Conservation (phyloP, 2,113 vertebrate species). For the Lonchura striata region DNA sequence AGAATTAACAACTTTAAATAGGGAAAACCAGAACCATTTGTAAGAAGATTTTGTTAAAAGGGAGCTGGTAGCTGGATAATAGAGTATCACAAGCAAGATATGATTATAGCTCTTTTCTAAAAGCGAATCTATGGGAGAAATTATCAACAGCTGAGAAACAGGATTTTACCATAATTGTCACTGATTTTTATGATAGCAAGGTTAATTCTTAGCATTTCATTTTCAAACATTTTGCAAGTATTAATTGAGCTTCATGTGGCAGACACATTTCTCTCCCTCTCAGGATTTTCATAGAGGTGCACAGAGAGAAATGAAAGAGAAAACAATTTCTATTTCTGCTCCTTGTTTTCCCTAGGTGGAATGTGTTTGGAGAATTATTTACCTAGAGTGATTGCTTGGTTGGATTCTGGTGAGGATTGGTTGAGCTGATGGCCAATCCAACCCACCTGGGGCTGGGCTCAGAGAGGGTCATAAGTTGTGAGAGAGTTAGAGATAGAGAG, state of each 20-base stretch:
- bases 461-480: too few relatives aligned
- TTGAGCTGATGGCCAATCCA: too few relatives aligned
- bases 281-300: too few relatives aligned
- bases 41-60: background rate
- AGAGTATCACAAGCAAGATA: background rate
- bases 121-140: background rate
- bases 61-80: background rate
- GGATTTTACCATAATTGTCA: background rate
- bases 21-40: background rate
- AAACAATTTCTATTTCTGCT: too few relatives aligned
- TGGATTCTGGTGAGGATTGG: too few relatives aligned
- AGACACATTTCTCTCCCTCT: too few relatives aligned
- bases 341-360: too few relatives aligned
- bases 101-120: background rate
- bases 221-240: background rate
- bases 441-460: too few relatives aligned
- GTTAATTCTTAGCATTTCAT: background rate
- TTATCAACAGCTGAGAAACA: background rate
- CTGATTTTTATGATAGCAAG: background rate
- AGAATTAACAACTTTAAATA: background rate
- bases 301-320: too few relatives aligned
- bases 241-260: background rate
- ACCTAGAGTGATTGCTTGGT: too few relatives aligned
- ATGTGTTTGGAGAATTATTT: too few relatives aligned
- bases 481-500: too few relatives aligned